phyloP scores from a whole-genome alignment of 2,113 vertebrate species.

The Gallinago media region DNA sequence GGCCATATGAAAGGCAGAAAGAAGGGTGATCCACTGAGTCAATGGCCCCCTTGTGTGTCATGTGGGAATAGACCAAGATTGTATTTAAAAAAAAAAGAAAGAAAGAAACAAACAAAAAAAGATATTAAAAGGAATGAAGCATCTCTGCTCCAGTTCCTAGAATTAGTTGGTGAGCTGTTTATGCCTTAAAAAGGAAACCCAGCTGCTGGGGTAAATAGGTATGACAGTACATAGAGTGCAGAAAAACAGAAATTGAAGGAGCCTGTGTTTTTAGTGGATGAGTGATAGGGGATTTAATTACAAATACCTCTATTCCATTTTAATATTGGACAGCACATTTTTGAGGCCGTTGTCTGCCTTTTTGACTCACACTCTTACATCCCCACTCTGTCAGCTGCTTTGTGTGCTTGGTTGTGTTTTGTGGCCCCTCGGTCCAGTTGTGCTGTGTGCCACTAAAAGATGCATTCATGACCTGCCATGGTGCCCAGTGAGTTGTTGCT shows the following conservation, averaged over 20 bases:
- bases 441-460: fast-evolving
- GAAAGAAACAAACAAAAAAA: not conserved
- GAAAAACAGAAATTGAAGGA: not conserved
- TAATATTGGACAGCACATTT: not conserved
- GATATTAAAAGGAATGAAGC: not conserved
- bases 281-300: not conserved
- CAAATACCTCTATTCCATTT: not conserved
- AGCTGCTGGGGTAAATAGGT: not conserved
- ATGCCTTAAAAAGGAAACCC: not conserved
- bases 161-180: slow-evolving; percentile 14
- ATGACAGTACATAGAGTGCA: not conserved
- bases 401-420: not conserved
- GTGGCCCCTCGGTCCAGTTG: not conserved
- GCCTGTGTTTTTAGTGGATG: not conserved
- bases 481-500: not conserved
- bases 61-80: not conserved
- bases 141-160: not conserved
- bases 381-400: not conserved
- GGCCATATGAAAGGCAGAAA: slow-evolving; percentile 70
- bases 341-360: not conserved
- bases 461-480: not conserved
- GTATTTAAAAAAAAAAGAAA: not conserved
- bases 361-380: not conserved
- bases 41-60: slow-evolving; percentile 47
- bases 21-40: slow-evolving; percentile 50